These are phyloP conservation scores for Drosophila subquinaria DNA, from an alignment of 2,888 invertebrate species.

Conservation along the genomic window DNA sequence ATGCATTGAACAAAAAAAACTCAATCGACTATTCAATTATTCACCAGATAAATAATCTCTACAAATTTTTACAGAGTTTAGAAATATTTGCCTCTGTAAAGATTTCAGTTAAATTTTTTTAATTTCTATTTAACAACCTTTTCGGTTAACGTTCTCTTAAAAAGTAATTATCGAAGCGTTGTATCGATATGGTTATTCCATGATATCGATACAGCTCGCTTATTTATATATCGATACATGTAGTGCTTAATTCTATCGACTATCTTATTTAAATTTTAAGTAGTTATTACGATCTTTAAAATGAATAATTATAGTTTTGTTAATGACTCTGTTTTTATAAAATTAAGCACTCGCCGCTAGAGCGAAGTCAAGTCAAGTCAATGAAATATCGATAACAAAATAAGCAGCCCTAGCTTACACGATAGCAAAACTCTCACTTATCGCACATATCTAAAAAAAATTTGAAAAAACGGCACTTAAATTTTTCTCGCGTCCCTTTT, in stretches of 20 bases:
- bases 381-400: slow-evolving; percentile 1
- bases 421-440: background rate
- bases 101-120: no score
- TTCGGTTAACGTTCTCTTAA: no score
- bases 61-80: background rate
- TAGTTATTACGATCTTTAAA: no score
- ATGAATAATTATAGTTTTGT: background rate
- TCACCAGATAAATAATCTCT: background rate
- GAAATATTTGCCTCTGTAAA: background rate
- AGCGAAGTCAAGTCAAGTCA: background rate
- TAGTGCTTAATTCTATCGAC: no score
- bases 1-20: background rate
- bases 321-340: background rate
- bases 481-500: slow-evolving; percentile 57
- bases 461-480: slow-evolving; percentile 68
- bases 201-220: no score
- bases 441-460: slow-evolving; percentile 43
- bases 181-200: no score
- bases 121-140: no score
- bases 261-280: no score
- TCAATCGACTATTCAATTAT: background rate
- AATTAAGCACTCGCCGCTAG: background rate
- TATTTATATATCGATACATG: no score
- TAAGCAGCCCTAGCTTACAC: background rate
- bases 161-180: no score